Conservation (phyloP, 2,888 invertebrate species). For the Lycia hirtaria region DNA sequence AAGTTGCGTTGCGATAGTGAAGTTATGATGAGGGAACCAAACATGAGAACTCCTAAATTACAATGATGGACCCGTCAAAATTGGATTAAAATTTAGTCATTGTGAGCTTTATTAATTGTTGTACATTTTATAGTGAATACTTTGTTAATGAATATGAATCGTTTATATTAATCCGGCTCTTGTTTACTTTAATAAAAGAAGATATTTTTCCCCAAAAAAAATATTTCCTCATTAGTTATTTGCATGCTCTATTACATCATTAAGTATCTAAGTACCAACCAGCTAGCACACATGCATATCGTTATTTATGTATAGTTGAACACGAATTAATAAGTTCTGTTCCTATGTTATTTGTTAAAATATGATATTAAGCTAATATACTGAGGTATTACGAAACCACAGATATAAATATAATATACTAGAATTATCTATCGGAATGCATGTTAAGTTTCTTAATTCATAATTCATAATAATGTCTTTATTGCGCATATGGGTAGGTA, state of each 20-base stretch:
- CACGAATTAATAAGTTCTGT: conserved; percentile 19
- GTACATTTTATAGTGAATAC: neutral
- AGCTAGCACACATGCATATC: conserved; percentile 3
- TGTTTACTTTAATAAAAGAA: neutral
- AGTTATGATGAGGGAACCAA: no score
- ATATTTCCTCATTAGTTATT: conserved; percentile 34
- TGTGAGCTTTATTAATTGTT: neutral
- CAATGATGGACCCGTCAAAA: no score
- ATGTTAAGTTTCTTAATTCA: no score
- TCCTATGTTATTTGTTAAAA: conserved; percentile 23
- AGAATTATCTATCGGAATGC: no score
- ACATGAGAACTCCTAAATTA: no score
- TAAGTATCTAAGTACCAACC: conserved; percentile 16
- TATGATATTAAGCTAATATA: conserved; percentile 7
- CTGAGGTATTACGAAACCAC: no score
- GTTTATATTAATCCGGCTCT: neutral
- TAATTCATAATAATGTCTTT: no score
- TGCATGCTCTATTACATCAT: conserved; percentile 34
- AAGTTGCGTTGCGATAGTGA: no score
- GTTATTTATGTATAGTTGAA: conserved; percentile 3
- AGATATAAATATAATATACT: no score
- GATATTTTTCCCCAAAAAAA: conserved; percentile 19
- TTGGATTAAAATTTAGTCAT: no score
- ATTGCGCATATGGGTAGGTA: no score
- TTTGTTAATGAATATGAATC: conserved; percentile 5